Conservation (phyloP, 2,797 vertebrate species). For the Sylvia borin region DNA sequence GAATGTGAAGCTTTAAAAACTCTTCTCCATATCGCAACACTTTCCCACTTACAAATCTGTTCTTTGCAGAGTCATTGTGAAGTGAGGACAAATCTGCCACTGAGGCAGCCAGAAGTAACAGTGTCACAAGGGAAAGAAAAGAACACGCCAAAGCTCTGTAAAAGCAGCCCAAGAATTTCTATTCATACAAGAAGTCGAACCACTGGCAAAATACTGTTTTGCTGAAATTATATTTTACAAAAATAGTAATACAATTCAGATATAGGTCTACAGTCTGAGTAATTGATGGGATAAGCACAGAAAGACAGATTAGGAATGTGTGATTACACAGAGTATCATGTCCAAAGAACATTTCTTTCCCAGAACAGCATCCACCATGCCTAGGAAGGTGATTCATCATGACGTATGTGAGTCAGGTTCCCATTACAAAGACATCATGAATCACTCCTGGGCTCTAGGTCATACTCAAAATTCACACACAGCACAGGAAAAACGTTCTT, state of each 20-base stretch:
- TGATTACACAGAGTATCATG: background rate
- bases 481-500: slow-evolving; percentile 65
- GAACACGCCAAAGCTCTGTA: background rate
- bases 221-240: background rate
- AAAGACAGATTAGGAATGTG: background rate
- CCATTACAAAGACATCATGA: slow-evolving; percentile 54
- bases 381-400: slow-evolving; percentile 47
- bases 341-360: background rate
- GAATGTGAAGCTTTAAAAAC: background rate
- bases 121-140: background rate
- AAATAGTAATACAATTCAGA: background rate
- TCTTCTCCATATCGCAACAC: background rate
- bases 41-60: background rate
- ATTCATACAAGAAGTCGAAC: background rate
- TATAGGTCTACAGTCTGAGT: background rate
- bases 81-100: background rate
- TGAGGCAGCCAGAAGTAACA: background rate
- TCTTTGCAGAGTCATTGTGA: background rate
- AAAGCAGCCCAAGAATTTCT: background rate
- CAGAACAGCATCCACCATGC: background rate
- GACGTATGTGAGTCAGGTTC: slow-evolving; percentile 33
- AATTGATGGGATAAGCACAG: background rate
- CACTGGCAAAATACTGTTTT: background rate
- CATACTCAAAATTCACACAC: slow-evolving; percentile 38
- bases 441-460: slow-evolving; percentile 63